Evolutionary conservation across 2,888 invertebrate genomes (phyloP), one percentile per base, ranked within the genome.

Genomic region (Reticulitermes lucifugus): DNA sequence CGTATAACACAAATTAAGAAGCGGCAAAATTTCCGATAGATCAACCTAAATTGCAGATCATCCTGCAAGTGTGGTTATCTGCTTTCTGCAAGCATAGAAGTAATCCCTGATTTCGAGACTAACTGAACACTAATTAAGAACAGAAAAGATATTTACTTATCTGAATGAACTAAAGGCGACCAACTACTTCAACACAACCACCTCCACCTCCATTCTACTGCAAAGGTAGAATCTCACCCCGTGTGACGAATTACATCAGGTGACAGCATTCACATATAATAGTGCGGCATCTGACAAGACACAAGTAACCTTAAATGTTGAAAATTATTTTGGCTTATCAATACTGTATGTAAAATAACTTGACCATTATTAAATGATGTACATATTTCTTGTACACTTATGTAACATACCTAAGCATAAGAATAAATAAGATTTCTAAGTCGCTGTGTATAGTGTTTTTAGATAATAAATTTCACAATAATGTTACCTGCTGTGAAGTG

Each of bases 341-440:
- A 18, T 55, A 25, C 7, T n/a, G 9, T 65, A 65, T 65, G 65
- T 65, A 65, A 65, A 65, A 65, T 25, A 65, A 65, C 25, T n/a
- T 65, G 65, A 10, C n/a, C n/a, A 65, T 65, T 65, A 65, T 12
- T 55, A 81, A 65, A 81, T 60, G 41, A 81, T 81, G 65, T 81
- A 81, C 59, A 81, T 81, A 81, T 81, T 60, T 60, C 22, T 81
- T 81, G 81, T 81, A 81, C 81, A 65, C 81, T 4, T 81, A 35
- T 35, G 55, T 51, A 55, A 55, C n/a, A 51, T 51, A 55, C 46
- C 18, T 55, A 55, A 55, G 46, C 51, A 79, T 51, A 46, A 22
- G 43, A 79, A 79, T n/a, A 65, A 65, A 65, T n/a, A 25, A 65
- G n/a, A 55, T 6, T n/a, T 65, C 12, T 65, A 9, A n/a, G 25